Conservation (phyloP, 1,140 invertebrate species). For the Antheraea mylitta region DNA sequence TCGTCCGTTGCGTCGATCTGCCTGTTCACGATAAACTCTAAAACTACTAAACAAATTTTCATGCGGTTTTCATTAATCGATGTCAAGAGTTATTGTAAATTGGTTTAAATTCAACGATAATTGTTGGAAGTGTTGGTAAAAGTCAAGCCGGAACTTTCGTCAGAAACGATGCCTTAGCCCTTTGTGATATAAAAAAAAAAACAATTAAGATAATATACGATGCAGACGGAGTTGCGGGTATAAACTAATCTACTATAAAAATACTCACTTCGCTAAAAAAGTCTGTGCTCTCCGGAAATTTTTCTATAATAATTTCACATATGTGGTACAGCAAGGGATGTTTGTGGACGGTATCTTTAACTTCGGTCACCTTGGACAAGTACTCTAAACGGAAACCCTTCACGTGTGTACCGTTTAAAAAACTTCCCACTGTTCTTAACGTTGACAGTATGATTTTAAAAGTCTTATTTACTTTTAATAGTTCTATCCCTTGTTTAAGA, state of each 20-base stretch:
- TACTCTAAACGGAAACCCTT: constrained; percentile 99
- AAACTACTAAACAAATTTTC: no score
- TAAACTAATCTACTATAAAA: background rate
- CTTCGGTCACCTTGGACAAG: constrained; percentile 98
- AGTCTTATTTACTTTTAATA: constrained; percentile 94
- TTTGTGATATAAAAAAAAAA: no score
- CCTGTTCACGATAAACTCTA: no score
- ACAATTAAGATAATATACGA: no score
- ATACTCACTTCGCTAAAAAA: constrained; percentile 95
- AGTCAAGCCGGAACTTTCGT: no score
- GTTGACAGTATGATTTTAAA: constrained; percentile 97
- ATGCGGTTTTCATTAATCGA: no score
- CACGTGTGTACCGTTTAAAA: constrained; percentile 96
- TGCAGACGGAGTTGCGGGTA: no score
- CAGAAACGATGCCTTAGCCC: no score
- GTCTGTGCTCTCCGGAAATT: constrained; percentile 96
- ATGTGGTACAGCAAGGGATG: constrained; percentile 98
- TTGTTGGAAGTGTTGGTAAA: no score
- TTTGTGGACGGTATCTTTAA: constrained; percentile 99
- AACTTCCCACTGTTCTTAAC: constrained; percentile 96
- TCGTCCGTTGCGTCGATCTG: no score
- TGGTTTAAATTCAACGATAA: no score
- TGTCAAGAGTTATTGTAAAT: no score
- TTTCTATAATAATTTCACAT: constrained; percentile 98
- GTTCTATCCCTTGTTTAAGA: constrained; percentile 96